Evolutionary conservation across 2,888 invertebrate genomes (phyloP).

Genomic region (Oscheius onirici): DNA sequence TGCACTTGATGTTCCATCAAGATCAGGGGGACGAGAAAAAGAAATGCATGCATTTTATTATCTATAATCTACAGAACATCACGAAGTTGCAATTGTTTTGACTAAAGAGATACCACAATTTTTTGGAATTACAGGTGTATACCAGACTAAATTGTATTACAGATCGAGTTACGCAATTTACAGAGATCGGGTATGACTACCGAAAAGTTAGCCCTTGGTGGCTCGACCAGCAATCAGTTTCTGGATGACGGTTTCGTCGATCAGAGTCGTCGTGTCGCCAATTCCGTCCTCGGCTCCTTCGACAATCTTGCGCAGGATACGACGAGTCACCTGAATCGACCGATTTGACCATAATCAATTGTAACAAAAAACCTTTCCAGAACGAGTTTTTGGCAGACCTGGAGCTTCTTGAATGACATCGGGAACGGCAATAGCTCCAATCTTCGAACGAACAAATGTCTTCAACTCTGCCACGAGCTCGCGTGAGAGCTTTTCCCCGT

Average conservation of each 20-base stretch:
- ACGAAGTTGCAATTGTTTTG: constrained; percentile 4
- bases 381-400: constrained; percentile 81
- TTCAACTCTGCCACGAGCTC: constrained; percentile 47
- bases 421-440: constrained; percentile 94
- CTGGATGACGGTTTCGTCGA: constrained; percentile 77
- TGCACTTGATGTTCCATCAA: no score
- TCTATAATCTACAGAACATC: constrained; percentile 3
- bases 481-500: constrained; percentile 44
- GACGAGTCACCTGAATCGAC: constrained; percentile 81
- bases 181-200: constrained; percentile 5
- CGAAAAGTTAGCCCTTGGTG: constrained; percentile 30
- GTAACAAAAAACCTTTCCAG: constrained; percentile 82
- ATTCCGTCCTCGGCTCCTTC: constrained; percentile 83
- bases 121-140: constrained; percentile 10
- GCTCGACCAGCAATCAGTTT: constrained; percentile 55
- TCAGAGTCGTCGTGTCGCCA: constrained; percentile 92
- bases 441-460: constrained; percentile 81
- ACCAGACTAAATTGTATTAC: constrained; percentile 6
- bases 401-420: constrained; percentile 93
- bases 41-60: neutral
- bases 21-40: neutral
- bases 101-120: constrained; percentile 7
- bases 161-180: constrained; percentile 11
- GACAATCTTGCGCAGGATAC: constrained; percentile 92
- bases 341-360: neutral